Percentiles rank a stretch among this genome's conserved stretches.
Conservation (phyloP, 2,888 invertebrate genomes). For the Diarsia brunnea region DNA sequence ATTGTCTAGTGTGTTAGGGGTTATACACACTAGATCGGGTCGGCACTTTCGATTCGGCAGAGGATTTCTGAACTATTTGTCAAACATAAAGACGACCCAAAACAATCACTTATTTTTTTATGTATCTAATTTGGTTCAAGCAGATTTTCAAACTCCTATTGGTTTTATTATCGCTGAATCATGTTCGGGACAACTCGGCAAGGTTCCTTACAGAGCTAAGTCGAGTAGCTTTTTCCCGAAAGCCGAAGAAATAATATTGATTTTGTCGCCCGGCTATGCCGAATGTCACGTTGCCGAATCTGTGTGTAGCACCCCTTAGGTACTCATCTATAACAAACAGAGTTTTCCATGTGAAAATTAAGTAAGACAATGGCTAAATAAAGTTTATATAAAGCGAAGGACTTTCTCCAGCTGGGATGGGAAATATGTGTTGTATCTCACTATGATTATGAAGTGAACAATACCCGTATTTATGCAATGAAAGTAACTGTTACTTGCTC, state of each 20-base stretch:
- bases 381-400: conserved; percentile 66
- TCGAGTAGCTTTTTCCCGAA: neutral
- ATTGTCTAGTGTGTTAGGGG: conserved; percentile 42
- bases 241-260: neutral
- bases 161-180: neutral
- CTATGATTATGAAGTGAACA: conserved; percentile 73
- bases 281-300: neutral
- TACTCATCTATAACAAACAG: conserved; percentile 57
- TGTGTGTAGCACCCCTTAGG: conserved; percentile 1
- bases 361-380: conserved; percentile 68
- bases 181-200: neutral
- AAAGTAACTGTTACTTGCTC: conserved; percentile 81
- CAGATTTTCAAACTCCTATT: neutral
- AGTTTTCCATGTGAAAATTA: conserved; percentile 70
- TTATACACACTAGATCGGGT: neutral
- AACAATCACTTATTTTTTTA: neutral
- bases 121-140: neutral
- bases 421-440: conserved; percentile 65
- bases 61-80: neutral
- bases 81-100: neutral
- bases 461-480: conserved; percentile 85
- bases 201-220: neutral
- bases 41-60: neutral
- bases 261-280: neutral
- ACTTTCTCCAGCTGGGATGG: conserved; percentile 74